A percentile compares a stretch with the other conserved stretches of the same genome.
phyloP scores from a whole-genome alignment of 2,797 vertebrate genomes.

The Sciaenops ocellatus region DNA sequence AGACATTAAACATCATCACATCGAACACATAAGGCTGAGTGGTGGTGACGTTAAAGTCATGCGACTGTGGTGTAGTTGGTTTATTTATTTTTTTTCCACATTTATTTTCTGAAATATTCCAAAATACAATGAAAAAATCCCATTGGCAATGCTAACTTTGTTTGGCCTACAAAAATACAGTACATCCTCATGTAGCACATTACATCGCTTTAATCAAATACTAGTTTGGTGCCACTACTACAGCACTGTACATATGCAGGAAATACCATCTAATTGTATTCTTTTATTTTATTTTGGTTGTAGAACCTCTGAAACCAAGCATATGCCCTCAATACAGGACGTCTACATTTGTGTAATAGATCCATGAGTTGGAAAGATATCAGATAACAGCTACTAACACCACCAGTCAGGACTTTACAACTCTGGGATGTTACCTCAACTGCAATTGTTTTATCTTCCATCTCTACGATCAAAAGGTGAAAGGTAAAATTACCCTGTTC shows the following conservation, averaged over 20 bases:
- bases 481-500: neutral
- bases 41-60: no score
- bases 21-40: no score
- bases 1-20: no score
- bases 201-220: neutral
- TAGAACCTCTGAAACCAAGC: constrained; percentile 1
- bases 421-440: neutral
- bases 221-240: no score
- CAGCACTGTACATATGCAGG: neutral
- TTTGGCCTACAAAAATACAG: no score
- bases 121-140: no score
- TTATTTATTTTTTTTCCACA: no score
- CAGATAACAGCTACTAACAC: neutral
- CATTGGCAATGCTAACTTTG: no score
- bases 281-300: neutral
- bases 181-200: neutral
- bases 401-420: constrained; percentile 3
- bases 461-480: neutral
- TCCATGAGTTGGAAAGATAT: neutral
- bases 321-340: neutral
- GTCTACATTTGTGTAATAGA: neutral
- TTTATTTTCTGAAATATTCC: no score
- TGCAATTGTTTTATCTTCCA: neutral
- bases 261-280: neutral
- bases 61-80: no score